Percentiles rank a stretch among this genome's conserved stretches.
Evolutionary conservation across 1,140 invertebrate species (phyloP).

Genomic region (Parapsyche elsis): DNA sequence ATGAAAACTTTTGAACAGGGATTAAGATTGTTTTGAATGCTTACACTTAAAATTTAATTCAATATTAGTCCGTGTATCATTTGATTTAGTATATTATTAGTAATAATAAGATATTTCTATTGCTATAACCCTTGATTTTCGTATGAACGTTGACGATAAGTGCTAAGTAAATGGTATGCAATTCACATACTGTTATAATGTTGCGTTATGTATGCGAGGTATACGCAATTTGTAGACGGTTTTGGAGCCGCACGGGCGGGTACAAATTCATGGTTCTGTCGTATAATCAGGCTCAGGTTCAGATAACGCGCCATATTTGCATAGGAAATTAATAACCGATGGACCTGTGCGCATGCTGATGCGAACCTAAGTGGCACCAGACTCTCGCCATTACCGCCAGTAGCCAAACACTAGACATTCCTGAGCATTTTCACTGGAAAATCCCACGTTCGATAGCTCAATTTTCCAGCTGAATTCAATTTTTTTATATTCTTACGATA

Average conservation of each 20-base stretch:
- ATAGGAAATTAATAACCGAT: constrained; percentile 45
- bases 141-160: no score
- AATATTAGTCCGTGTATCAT: no score
- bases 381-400: constrained; percentile 1
- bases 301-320: constrained; percentile 31
- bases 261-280: constrained; percentile 12
- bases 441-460: neutral
- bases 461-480: neutral
- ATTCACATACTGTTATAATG: neutral
- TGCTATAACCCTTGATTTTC: no score
- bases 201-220: neutral
- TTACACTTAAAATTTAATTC: no score
- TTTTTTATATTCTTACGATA: no score
- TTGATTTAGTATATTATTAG: no score
- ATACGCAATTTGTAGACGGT: neutral
- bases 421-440: neutral
- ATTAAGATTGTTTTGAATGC: no score
- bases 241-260: neutral
- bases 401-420: constrained; percentile 21
- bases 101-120: no score
- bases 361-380: constrained; percentile 9
- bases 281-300: constrained; percentile 9
- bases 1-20: no score
- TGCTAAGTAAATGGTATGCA: no score
- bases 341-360: neutral